Evolutionary conservation across 2,113 vertebrate species (phyloP).

Genomic region (Caloenas nicobarica): DNA sequence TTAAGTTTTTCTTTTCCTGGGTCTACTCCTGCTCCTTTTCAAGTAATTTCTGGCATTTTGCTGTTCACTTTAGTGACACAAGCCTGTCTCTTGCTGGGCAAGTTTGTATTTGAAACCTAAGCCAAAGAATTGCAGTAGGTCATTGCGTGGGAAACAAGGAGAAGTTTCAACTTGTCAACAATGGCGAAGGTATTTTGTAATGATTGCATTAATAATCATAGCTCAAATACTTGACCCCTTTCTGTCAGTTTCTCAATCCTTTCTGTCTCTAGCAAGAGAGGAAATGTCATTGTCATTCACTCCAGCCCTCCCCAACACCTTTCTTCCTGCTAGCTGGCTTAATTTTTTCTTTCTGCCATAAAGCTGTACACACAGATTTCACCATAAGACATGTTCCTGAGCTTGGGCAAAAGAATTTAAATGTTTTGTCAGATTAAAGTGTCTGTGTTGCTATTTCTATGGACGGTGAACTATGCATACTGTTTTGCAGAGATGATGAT

Average conservation of each 20-base stretch:
- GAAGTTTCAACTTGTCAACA: background rate
- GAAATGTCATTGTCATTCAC: background rate
- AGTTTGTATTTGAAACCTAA: background rate
- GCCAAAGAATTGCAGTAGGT: background rate
- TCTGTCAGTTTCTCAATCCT: background rate
- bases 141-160: background rate
- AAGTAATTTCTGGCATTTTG: background rate
- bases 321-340: background rate
- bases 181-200: background rate
- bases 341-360: background rate
- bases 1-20: background rate
- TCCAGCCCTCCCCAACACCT: background rate
- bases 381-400: background rate
- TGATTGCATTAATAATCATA: background rate
- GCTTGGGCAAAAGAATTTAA: background rate
- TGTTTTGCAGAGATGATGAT: background rate
- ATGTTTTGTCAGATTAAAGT: background rate
- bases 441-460: background rate
- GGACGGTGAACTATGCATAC: background rate
- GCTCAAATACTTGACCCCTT: background rate
- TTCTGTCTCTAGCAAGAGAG: background rate
- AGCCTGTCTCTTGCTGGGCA: background rate
- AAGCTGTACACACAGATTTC: background rate
- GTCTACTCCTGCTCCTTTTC: background rate
- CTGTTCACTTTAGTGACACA: background rate